These are phyloP conservation scores for Pampus argenteus DNA, from an alignment of 2,797 vertebrate genomes.

Conservation along the genomic window DNA sequence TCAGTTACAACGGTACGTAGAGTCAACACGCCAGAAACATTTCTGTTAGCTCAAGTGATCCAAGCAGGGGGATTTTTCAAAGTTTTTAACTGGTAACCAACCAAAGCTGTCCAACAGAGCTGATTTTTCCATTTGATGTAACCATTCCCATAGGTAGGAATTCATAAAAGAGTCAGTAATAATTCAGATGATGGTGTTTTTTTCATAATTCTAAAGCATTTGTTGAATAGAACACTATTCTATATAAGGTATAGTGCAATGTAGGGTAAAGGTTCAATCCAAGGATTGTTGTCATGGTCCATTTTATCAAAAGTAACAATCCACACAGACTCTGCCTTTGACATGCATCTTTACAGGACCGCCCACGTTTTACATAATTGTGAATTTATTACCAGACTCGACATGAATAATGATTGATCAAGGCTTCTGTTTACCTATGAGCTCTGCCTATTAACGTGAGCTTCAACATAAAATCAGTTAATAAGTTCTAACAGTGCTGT, in stretches of 20 bases:
- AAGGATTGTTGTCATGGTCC: too few relatives aligned
- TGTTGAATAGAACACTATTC: neutral
- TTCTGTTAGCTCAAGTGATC: neutral
- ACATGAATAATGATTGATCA: too few relatives aligned
- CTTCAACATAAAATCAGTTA: too few relatives aligned
- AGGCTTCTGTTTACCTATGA: too few relatives aligned
- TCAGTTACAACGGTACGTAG: conserved; percentile 59
- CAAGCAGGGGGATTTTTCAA: neutral
- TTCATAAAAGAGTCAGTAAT: neutral
- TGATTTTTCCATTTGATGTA: neutral
- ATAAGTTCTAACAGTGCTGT: too few relatives aligned
- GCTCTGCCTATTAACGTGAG: too few relatives aligned
- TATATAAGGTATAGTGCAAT: neutral
- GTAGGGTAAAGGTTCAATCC: too few relatives aligned
- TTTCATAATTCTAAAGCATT: neutral
- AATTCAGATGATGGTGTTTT: neutral
- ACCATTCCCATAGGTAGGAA: neutral
- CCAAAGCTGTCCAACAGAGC: neutral
- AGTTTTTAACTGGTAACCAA: neutral
- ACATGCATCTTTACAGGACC: too few relatives aligned
- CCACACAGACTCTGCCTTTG: too few relatives aligned
- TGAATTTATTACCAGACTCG: too few relatives aligned
- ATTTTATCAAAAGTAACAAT: too few relatives aligned
- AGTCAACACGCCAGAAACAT: neutral
- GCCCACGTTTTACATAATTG: too few relatives aligned